Base-by-base conservation (phyloP, 2,888 invertebrate species). In the Morinoia aosen region DNA sequence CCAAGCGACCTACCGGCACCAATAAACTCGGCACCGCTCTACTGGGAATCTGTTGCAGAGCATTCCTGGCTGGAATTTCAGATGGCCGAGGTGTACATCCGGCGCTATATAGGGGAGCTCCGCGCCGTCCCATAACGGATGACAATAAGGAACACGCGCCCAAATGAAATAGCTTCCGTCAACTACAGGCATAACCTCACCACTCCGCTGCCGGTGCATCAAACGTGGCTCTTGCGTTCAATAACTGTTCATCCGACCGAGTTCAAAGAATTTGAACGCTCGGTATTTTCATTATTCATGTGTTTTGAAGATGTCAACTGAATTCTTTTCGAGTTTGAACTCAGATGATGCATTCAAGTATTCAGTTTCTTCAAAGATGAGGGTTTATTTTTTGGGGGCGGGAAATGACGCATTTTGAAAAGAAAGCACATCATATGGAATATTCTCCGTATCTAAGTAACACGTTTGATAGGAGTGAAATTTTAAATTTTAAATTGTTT, bases 1-100 rank as follows among this genome's bases (percentile, higher is more conserved):
- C 93, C 93, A 93, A 93, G 93, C 93, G 93, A 93, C 93, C 93
- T 93, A 93, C 93, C 33, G 93, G 93, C 93, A 33, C 93, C 93
- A 93, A 93, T 93, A 93, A 93, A 93, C 93, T 93, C 57, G 48
- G 57, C 57, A 33, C 93, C 48, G 33, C 57, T 48, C 93, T 57
- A 93, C 57, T n/a, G 93, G 93, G 93, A 93, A 93, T 93, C 93
- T 93, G 93, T 56, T 93, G 14, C 48, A 16, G 57, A 57, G 93
- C 93, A 93, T 93, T 93, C 93, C 93, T 56, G 93, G 57, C 57
- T 93, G 93, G 93, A 93, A 93, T 93, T 93, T 93, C 93, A 93
- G 93, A 93, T 93, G 93, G 57, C 58, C 56, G 93, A 48, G 93
- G 93, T 93, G 39, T 91, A 93, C 93, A 93, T 93, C 57, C 48